These are phyloP conservation scores for Fragum fragum DNA, from an alignment of 2,888 invertebrate genomes.

Conservation along the genomic window DNA sequence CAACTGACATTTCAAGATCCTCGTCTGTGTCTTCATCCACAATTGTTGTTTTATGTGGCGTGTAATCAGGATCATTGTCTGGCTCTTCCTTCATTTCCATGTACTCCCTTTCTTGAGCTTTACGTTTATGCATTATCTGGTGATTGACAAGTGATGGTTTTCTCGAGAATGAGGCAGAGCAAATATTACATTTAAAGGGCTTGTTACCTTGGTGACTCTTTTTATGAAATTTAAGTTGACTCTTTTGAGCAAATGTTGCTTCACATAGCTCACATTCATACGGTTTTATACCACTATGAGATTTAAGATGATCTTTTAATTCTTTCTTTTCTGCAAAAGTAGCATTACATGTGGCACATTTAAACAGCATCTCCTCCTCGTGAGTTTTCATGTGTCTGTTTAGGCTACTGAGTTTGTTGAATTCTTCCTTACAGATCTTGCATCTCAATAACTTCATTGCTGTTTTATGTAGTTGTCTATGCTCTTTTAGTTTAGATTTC, in stretches of 20 bases:
- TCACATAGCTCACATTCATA: conserved; percentile 10
- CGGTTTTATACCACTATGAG: conserved; percentile 8
- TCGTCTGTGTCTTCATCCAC: not conserved
- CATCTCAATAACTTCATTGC: not conserved
- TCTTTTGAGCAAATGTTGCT: conserved; percentile 18
- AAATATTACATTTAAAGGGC: conserved; percentile 19
- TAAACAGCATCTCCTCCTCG: not conserved
- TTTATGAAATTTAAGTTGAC: conserved; percentile 18
- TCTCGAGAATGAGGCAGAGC: conserved; percentile 9
- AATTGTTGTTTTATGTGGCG: not conserved
- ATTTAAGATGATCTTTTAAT: conserved; percentile 2
- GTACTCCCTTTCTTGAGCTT: conserved; percentile 12
- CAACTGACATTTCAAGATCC: not conserved
- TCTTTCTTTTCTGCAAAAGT: not conserved
- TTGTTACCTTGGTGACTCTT: conserved; percentile 19
- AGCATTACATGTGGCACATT: conserved; percentile 6
- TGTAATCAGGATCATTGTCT: not conserved
- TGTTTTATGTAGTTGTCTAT: conserved; percentile 1
- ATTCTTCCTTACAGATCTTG: not conserved
- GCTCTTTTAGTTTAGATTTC: conserved; percentile 13
- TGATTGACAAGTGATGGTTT: conserved; percentile 23
- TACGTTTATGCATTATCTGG: conserved; percentile 14
- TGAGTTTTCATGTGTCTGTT: conserved; percentile 7
- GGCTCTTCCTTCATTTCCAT: conserved; percentile 11
- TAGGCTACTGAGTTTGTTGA: conserved; percentile 2